phyloP scores from a whole-genome alignment of 92 coral and sea anemone species.

The Heteractis magnifica region DNA sequence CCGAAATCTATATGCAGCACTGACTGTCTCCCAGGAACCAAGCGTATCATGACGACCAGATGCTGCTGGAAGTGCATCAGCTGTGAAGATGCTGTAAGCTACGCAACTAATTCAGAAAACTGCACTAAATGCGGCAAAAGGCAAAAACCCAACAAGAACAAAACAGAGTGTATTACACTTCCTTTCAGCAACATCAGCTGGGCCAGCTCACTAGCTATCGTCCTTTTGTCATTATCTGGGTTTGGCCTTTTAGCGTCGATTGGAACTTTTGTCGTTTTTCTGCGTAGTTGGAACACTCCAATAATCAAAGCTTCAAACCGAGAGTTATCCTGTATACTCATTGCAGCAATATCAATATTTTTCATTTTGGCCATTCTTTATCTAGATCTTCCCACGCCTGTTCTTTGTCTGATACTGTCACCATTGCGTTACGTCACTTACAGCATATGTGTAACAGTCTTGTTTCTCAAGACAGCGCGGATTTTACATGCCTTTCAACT shows the following conservation, averaged over 20 bases:
- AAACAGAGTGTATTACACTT: slow-evolving; percentile 42
- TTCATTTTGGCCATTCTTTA: slow-evolving; percentile 30
- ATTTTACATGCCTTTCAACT: slow-evolving; percentile 24
- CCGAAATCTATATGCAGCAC: slow-evolving; percentile 26
- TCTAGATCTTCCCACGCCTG: slow-evolving; percentile 16
- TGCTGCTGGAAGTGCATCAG: slow-evolving; percentile 71
- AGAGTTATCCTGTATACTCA: slow-evolving; percentile 23
- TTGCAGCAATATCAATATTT: slow-evolving; percentile 22
- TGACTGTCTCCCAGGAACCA: slow-evolving; percentile 29
- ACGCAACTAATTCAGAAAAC: slow-evolving; percentile 37
- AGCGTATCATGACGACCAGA: slow-evolving; percentile 18
- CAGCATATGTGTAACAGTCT: slow-evolving; percentile 31
- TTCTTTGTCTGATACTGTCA: slow-evolving; percentile 17
- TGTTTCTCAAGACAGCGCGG: slow-evolving; percentile 37
- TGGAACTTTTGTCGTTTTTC: slow-evolving; percentile 8
- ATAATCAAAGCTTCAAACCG: slow-evolving; percentile 42
- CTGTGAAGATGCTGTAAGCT: slow-evolving; percentile 59
- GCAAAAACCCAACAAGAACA: slow-evolving; percentile 43
- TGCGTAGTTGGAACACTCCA: slow-evolving; percentile 30
- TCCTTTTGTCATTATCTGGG: slow-evolving; percentile 2
- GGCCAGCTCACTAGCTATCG: slow-evolving; percentile 40
- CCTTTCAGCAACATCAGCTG: slow-evolving; percentile 38
- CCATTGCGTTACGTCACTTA: slow-evolving; percentile 35
- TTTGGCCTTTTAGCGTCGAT: slow-evolving; percentile 13
- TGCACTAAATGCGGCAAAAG: slow-evolving; percentile 52